Evolutionary conservation across 2,888 invertebrate genomes (phyloP).

Genomic region (Erebia ligea): DNA sequence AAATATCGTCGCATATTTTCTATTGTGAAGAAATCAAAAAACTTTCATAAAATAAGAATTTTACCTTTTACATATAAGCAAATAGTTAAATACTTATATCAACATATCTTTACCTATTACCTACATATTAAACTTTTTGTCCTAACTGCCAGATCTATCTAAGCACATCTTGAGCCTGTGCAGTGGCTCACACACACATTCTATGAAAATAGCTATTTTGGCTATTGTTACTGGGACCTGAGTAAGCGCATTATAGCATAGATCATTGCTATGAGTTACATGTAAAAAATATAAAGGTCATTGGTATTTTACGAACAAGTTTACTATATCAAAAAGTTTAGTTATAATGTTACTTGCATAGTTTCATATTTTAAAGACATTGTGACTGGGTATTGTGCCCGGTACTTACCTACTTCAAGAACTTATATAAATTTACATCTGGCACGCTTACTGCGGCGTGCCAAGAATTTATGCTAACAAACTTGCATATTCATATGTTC

Average conservation of each 20-base stretch:
- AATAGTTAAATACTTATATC: not conserved
- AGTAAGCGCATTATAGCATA: too few relatives aligned
- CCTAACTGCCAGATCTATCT: not conserved
- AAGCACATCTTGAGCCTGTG: too few relatives aligned
- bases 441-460: conserved; percentile 30
- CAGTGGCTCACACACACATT: too few relatives aligned
- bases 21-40: not conserved
- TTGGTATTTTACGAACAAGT: not conserved
- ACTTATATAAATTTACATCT: conserved; percentile 38
- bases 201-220: too few relatives aligned
- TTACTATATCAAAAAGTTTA: not conserved
- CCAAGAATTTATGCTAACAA: conserved; percentile 36
- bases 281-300: too few relatives aligned
- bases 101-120: too few relatives aligned
- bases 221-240: too few relatives aligned
- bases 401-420: conserved; percentile 30
- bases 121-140: not conserved
- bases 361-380: conserved; percentile 28
- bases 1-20: conserved; percentile 1
- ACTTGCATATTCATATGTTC: conserved; percentile 34
- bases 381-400: conserved; percentile 28
- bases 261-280: too few relatives aligned
- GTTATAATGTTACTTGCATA: not conserved
- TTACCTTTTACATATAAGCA: not conserved
- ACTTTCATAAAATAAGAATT: not conserved